Evolutionary conservation across 2,797 vertebrate genomes (phyloP), one percentile per base, ranked within the genome.

Genomic region (Muscicapa striata): DNA sequence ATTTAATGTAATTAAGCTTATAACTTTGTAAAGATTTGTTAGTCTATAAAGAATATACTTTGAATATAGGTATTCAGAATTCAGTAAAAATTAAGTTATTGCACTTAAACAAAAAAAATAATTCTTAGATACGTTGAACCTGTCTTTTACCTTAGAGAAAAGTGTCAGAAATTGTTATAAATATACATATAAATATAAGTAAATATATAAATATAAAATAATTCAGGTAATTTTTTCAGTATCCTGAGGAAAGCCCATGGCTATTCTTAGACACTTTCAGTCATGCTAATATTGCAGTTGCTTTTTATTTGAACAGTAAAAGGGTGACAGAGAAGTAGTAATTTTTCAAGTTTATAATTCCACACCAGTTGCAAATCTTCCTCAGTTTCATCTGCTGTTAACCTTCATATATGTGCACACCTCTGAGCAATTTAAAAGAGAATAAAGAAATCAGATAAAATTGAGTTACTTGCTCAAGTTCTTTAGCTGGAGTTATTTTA

Each of bases 341-440:
- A n/a, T 72, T 91, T 94, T 83, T 93, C 46, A 87, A 43, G 49
- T 87, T 90, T 92, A 51, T 21, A 75, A 21, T 80, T 82, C 16
- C 26, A 34, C 11, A 9, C 10, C 49, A 48, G 34, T 66, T 92
- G 75, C 64, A 89, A 85, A 75, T 64, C 29, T 59, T 80, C 51
- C 32, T 73, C 77, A 61, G 24, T 75, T 92, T 87, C 86, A 70
- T 45, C 49, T 78, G 27, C 20, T 79, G 5, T 9, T 64, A 70
- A 54, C 8, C 15, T 70, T 89, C 62, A 13, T 68, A 52, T 22
- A 59, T 23, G 46, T 89, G 22, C 49, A 77, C 0, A 12, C 24
- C 19, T 90, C 41, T 76, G 66, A 49, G 12, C 27, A 63, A 87
- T 86, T 66, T 55, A 26, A 82, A 86, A 82, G 20, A 74, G 27